These are phyloP conservation scores for Eolophus roseicapilla DNA, from an alignment of 2,113 vertebrate genomes.

Conservation along the genomic window DNA sequence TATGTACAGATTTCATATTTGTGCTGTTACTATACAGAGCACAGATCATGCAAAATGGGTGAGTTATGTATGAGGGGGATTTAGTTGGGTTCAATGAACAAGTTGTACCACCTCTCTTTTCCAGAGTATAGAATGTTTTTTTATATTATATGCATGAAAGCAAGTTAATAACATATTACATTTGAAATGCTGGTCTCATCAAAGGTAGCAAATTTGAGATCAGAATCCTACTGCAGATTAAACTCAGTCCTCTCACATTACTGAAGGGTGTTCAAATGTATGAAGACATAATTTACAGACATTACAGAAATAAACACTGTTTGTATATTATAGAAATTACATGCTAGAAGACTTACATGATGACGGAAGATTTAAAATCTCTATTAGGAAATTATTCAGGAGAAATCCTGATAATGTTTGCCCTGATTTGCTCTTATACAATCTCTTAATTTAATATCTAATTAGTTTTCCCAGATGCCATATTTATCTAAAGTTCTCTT, in stretches of 20 bases:
- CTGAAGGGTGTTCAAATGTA: neutral
- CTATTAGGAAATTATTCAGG: neutral
- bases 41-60: conserved; percentile 38
- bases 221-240: neutral
- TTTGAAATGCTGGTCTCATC: conserved; percentile 29
- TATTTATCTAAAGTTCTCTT: conserved; percentile 22
- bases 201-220: neutral
- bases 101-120: conserved; percentile 24
- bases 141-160: conserved; percentile 26
- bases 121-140: neutral
- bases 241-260: neutral
- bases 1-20: conserved; percentile 43
- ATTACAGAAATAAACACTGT: neutral
- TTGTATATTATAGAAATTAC: neutral
- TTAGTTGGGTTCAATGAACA: conserved; percentile 14
- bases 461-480: neutral
- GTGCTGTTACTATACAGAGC: neutral
- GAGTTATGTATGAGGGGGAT: conserved; percentile 3
- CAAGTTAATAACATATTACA: conserved; percentile 39
- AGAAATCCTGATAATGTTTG: neutral
- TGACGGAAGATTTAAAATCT: neutral
- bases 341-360: neutral
- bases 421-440: neutral
- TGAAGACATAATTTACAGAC: neutral
- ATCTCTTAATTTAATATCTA: conserved; percentile 4